Conservation (phyloP, 1,140 invertebrate genomes). For the Melanaphis sacchari region DNA sequence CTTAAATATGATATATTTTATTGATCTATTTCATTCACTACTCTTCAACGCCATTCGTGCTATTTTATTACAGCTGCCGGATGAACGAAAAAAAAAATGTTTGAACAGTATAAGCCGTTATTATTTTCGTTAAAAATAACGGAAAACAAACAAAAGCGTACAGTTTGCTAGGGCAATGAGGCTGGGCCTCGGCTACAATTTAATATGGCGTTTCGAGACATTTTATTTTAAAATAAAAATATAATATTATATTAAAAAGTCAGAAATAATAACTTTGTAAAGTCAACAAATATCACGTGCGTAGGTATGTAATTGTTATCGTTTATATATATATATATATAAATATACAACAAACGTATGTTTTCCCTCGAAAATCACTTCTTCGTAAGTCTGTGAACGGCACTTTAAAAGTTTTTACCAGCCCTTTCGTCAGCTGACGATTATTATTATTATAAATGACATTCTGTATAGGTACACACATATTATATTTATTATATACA, state of each 20-base stretch:
- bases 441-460: background rate
- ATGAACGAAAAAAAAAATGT: background rate
- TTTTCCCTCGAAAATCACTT: background rate
- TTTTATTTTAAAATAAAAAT: background rate
- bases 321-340: too few species aligned
- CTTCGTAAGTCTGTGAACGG: background rate
- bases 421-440: background rate
- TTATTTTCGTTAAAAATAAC: background rate
- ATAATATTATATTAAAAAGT: conserved; percentile 9
- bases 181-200: background rate
- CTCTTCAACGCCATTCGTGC: background rate
- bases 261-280: background rate
- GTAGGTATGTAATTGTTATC: background rate
- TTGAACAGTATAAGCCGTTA: background rate
- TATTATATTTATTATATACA: background rate
- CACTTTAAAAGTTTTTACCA: background rate
- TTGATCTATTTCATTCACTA: background rate
- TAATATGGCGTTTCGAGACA: background rate
- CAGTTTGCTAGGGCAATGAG: background rate
- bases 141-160: background rate
- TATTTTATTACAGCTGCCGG: background rate
- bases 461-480: background rate
- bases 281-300: background rate
- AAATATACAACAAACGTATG: too few species aligned
- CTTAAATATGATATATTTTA: background rate